Base-by-base conservation (phyloP, 2,888 invertebrate genomes). In the Sphaerophoria taeniata region DNA sequence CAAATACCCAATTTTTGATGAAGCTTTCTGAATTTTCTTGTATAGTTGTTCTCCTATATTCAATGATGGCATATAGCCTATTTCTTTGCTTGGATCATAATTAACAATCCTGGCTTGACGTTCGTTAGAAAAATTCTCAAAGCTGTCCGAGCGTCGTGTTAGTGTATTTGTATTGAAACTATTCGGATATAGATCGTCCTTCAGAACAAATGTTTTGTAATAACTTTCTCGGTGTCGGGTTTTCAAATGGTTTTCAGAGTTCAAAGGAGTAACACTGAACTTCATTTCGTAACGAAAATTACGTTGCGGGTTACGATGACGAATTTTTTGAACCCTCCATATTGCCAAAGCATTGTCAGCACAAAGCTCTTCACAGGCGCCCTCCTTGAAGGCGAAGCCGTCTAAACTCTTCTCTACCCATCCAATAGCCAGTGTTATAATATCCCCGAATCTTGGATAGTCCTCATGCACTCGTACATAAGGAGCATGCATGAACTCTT, bases 321-420 rank as follows among this genome's bases (percentile, higher is more conserved):
- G 92, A 69, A 95, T 93, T 69, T 95, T 93, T 90, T 95, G 95
- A 4, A 95, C 95, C 0, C 94, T 94, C 96, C 96, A 96, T 74
- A 94, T 90, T 0, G 95, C 95, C 88, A 94, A 92, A 4, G 94
- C 92, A 74, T 91, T 90, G 61, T 91, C 90, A 4, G 88, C 87
- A 9, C 89, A 89, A 55, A 88, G 77, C n/a, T 51, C 79, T 58
- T 86, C 82, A 79, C 90, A 88, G n/a, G 67, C 55, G 9, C 90
- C 91, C 87, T 94, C 94, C 0, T 93, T 90, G 88, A 95, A 95
- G 51, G 93, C 91, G 0, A 94, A 93, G 12, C 85, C 84, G 76
- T 89, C 89, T 0, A 90, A 90, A 24, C 1, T 24, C 82, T 93
- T 93, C 87, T 95, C 92, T 12, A 95, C 90, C 83, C 94, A 93